A percentile compares a stretch with the other conserved stretches of the same genome.
Evolutionary conservation across 2,888 invertebrate species (phyloP).

Genomic region (Epicampocera succincta): DNA sequence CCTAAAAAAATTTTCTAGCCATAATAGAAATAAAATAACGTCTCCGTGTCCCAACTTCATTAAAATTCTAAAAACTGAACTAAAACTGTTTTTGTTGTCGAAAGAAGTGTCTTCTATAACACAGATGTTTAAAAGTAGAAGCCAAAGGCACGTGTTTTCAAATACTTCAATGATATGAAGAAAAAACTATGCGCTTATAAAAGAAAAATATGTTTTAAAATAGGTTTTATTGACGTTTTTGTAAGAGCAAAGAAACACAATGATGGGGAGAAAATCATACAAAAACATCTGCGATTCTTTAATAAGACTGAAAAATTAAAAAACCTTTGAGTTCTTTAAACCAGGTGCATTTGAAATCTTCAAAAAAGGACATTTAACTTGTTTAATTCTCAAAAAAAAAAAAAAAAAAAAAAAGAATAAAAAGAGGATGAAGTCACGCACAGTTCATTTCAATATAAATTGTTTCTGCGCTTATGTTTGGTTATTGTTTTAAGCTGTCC

Average conservation of each 20-base stretch:
- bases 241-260: conserved; percentile 7
- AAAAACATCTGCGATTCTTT: conserved; percentile 60
- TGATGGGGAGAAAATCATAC: background rate
- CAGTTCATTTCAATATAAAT: conserved; percentile 36
- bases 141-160: conserved; percentile 53
- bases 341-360: conserved; percentile 57
- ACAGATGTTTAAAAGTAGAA: conserved; percentile 49
- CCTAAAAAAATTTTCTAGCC: background rate
- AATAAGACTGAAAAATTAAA: conserved; percentile 48
- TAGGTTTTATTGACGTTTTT: conserved; percentile 3
- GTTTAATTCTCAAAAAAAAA: conserved; percentile 12
- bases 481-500: background rate
- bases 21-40: conserved; percentile 11
- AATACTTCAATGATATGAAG: conserved; percentile 4
- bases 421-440: conserved; percentile 51
- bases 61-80: conserved; percentile 7
- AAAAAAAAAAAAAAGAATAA: background rate
- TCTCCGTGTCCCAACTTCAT: conserved; percentile 18
- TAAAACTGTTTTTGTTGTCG: background rate
- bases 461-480: conserved; percentile 1
- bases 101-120: conserved; percentile 48
- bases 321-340: conserved; percentile 19
- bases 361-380: conserved; percentile 61
- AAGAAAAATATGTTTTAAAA: background rate
- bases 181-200: background rate